phyloP scores from a whole-genome alignment of 2,113 vertebrate species.

The Callopanchax toddi region DNA sequence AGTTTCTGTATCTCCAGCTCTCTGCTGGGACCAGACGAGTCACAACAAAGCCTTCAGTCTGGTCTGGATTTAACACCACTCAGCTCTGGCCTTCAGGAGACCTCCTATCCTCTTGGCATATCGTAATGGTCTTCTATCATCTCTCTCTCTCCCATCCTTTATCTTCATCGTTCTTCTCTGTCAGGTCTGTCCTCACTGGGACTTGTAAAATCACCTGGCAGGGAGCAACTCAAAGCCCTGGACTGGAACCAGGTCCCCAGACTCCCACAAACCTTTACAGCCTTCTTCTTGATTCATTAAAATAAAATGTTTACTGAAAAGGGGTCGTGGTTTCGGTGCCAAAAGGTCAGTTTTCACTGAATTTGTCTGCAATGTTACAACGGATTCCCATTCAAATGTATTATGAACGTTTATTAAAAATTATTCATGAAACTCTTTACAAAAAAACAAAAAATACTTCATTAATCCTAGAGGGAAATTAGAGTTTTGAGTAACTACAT shows the following conservation, averaged over 20 bases:
- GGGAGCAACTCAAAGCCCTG: conserved; percentile 54
- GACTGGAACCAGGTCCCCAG: conserved; percentile 45
- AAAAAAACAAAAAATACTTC: no score
- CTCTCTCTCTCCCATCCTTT: conserved; percentile 34
- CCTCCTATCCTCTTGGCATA: conserved; percentile 65
- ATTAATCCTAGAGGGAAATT: no score
- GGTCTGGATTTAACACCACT: conserved; percentile 36
- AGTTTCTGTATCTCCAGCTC: conserved; percentile 40
- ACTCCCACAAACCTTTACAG: conserved; percentile 60
- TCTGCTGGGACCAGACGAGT: conserved; percentile 54
- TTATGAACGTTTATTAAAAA: no score
- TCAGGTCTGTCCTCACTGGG: conserved; percentile 67
- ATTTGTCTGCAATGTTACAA: conserved; percentile 31
- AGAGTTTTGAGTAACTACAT: no score
- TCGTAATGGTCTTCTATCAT: conserved; percentile 52
- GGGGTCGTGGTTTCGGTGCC: conserved; percentile 23
- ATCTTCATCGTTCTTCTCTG: conserved; percentile 47
- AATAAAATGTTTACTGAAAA: conserved; percentile 56
- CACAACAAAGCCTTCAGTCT: conserved; percentile 52
- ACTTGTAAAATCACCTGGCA: conserved; percentile 73
- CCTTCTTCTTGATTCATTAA: conserved; percentile 58
- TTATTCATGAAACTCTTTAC: no score
- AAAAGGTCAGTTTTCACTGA: conserved; percentile 47
- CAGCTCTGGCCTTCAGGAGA: conserved; percentile 59
- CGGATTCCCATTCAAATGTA: conserved; percentile 39